phyloP scores from a whole-genome alignment of 30 jellyfish, hydroid and myxozoan species.

The Cassiopea andromeda region DNA sequence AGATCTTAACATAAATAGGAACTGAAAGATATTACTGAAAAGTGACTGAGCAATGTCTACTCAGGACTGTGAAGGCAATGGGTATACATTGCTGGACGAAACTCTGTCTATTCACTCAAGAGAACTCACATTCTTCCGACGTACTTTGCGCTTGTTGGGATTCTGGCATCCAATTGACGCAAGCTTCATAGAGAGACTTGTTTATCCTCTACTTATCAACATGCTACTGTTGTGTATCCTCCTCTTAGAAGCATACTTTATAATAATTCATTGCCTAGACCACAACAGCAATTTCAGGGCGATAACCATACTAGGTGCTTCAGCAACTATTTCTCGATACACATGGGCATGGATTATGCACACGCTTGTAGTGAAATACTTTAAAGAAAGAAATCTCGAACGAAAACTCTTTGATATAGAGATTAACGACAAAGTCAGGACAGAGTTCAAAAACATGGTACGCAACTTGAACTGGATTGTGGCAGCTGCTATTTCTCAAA shows the following conservation, averaged over 20 bases:
- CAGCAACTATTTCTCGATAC: not conserved
- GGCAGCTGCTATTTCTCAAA: not conserved
- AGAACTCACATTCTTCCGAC: conserved; percentile 2
- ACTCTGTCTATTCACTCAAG: conserved; percentile 2
- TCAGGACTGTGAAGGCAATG: not conserved
- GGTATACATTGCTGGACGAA: not conserved
- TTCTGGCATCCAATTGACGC: conserved; percentile 40
- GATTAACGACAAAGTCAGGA: not conserved
- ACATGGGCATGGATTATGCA: not conserved
- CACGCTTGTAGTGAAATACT: not conserved
- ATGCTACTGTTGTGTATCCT: not conserved
- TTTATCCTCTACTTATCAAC: not conserved
- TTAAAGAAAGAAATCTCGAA: not conserved
- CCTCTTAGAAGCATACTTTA: not conserved
- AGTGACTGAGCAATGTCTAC: not conserved
- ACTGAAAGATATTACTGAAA: too few relatives aligned
- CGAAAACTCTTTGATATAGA: not conserved
- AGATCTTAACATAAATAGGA: too few relatives aligned
- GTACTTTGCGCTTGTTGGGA: conserved; percentile 11
- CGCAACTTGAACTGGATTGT: not conserved
- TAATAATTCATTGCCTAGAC: not conserved
- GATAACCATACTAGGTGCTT: not conserved
- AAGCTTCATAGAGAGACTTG: not conserved
- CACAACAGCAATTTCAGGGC: not conserved
- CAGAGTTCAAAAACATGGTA: not conserved